Percentiles rank a stretch among this genome's conserved stretches.
Evolutionary conservation across 30 jellyfish, hydroid and myxozoan genomes (phyloP).

Genomic region (Kudoa iwatai): DNA sequence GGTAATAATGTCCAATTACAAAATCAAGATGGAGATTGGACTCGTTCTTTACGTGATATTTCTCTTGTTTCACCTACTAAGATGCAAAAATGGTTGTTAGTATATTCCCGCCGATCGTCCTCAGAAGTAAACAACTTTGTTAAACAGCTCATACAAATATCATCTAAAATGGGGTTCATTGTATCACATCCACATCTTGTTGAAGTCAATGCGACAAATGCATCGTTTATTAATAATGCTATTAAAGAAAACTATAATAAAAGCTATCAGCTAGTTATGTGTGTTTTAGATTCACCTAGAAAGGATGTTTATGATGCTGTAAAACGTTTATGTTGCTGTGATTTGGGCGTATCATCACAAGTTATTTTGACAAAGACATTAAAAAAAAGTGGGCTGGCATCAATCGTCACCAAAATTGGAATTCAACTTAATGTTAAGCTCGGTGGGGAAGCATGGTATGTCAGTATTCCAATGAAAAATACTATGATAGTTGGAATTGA

Average conservation of each 20-base stretch:
- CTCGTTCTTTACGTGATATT: slow-evolving; percentile 33
- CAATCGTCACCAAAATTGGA: slow-evolving; percentile 58
- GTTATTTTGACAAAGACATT: slow-evolving; percentile 47
- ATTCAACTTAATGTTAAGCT: slow-evolving; percentile 60
- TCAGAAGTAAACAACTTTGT: no score
- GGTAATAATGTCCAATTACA: slow-evolving; percentile 1
- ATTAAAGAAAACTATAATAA: no score
- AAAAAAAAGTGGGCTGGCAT: slow-evolving; percentile 41
- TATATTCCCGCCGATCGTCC: slow-evolving; percentile 13
- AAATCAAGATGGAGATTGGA: slow-evolving; percentile 48
- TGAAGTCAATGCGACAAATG: background rate
- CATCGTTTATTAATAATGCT: background rate
- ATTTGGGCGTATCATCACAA: slow-evolving; percentile 34
- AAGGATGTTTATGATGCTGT: slow-evolving; percentile 77
- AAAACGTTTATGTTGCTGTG: slow-evolving; percentile 46
- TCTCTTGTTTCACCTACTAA: slow-evolving; percentile 7
- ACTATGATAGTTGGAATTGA: slow-evolving; percentile 75
- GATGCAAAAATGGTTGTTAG: slow-evolving; percentile 13
- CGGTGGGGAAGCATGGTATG: slow-evolving; percentile 92
- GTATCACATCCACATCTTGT: background rate
- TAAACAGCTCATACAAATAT: no score
- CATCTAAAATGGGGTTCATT: no score
- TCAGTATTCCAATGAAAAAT: slow-evolving; percentile 34
- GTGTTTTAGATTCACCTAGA: slow-evolving; percentile 13
- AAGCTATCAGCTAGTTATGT: background rate